phyloP scores from a whole-genome alignment of 53 echinoderm and acorn worm genomes.

The Paracentrotus lividus region DNA sequence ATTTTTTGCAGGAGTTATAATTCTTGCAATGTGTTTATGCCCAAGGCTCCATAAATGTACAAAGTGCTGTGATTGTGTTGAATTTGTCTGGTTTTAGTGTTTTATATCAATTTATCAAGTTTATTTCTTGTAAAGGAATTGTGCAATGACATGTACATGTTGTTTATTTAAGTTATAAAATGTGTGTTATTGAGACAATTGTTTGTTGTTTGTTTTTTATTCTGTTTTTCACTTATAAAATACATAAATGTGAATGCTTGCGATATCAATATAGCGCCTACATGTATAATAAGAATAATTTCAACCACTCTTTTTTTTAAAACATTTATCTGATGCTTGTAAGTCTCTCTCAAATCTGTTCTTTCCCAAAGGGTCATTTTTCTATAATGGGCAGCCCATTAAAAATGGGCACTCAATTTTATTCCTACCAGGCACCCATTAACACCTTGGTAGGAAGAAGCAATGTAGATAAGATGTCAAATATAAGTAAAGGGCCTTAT shows the following conservation, averaged over 20 bases:
- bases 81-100: neutral
- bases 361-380: too few species aligned
- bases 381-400: too few species aligned
- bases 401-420: too few species aligned
- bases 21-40: neutral
- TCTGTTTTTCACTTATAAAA: neutral
- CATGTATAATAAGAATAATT: neutral
- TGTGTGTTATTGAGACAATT: neutral
- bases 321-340: too few species aligned
- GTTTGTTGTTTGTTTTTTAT: neutral
- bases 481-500: too few species aligned
- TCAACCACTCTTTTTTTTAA: too few species aligned
- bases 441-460: too few species aligned
- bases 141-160: neutral
- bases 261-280: neutral
- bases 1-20: neutral
- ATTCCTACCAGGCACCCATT: too few species aligned
- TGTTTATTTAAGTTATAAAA: neutral
- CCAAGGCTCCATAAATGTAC: neutral
- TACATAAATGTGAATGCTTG: neutral
- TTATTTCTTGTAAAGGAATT: slow-evolving; percentile 19
- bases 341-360: too few species aligned
- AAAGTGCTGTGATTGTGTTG: neutral
- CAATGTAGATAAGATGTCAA: too few species aligned
- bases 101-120: neutral